Conservation (phyloP, 1,140 invertebrate species). For the Hyposmocoma kahamanoa region DNA sequence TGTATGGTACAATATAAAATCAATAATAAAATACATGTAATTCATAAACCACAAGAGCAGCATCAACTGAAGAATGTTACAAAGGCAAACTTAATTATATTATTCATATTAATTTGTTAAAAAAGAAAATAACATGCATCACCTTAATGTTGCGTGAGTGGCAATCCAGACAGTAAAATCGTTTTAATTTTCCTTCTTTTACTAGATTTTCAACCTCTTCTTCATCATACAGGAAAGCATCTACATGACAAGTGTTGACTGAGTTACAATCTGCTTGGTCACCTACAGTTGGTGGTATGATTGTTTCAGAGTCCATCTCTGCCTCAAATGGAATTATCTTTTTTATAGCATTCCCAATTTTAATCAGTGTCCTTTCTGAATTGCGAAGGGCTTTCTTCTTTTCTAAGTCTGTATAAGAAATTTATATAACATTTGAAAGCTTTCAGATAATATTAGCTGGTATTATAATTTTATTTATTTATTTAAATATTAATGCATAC, state of each 20-base stretch:
- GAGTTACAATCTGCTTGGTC: conserved; percentile 77
- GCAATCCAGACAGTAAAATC: conserved; percentile 79
- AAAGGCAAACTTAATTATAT: too few relatives aligned
- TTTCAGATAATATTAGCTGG: too few relatives aligned
- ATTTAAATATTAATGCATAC: conserved; percentile 1
- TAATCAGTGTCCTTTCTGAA: conserved; percentile 52
- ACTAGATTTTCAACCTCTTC: conserved; percentile 76
- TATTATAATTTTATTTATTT: background rate
- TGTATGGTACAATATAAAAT: too few relatives aligned
- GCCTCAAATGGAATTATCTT: conserved; percentile 74
- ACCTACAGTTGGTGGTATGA: conserved; percentile 70
- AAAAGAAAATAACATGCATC: too few relatives aligned
- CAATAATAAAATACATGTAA: too few relatives aligned
- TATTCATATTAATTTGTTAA: too few relatives aligned
- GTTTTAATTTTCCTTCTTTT: conserved; percentile 75
- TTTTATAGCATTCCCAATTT: conserved; percentile 73
- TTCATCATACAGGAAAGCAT: conserved; percentile 83
- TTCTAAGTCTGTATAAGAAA: conserved; percentile 52
- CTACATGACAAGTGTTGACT: conserved; percentile 77
- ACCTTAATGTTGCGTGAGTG: conserved; percentile 75
- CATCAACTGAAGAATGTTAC: too few relatives aligned
- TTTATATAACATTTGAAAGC: conserved; percentile 4
- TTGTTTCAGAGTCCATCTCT: conserved; percentile 75
- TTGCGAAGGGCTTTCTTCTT: conserved; percentile 34
- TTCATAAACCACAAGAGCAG: too few relatives aligned